phyloP scores from a whole-genome alignment of 2,113 vertebrate species.

The Mus spicilegus region DNA sequence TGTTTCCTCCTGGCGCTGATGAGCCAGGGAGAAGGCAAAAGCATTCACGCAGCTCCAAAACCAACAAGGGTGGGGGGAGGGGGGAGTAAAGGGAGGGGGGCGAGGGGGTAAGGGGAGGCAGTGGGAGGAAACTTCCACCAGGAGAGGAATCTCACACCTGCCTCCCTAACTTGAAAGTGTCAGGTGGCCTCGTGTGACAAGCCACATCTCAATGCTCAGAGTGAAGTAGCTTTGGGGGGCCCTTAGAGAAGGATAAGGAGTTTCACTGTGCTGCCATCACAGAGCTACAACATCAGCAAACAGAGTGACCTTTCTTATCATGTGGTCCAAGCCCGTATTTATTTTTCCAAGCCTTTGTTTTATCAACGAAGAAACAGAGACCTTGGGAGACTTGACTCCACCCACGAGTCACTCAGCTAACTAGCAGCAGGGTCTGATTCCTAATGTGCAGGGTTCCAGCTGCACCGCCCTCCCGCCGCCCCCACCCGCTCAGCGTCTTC shows the following conservation, averaged over 20 bases:
- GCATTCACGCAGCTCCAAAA: not conserved
- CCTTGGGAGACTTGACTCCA: constrained; percentile 40
- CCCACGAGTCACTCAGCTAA: constrained; percentile 57
- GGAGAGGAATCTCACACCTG: not conserved
- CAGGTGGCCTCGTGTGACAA: not conserved
- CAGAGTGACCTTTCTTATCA: constrained; percentile 50
- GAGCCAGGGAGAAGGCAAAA: not conserved
- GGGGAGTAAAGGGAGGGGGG: too few species aligned
- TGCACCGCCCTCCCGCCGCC: too few species aligned
- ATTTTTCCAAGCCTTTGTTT: constrained; percentile 70
- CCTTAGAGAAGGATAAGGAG: not conserved
- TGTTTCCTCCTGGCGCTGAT: constrained; percentile 58
- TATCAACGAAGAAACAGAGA: constrained; percentile 53
- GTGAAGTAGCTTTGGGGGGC: not conserved
- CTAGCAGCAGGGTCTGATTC: constrained; percentile 9
- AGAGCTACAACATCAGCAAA: not conserved
- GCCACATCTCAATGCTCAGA: not conserved
- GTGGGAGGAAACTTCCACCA: not conserved
- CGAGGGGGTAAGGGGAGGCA: fast-evolving
- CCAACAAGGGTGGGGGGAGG: not conserved
- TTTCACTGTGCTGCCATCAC: not conserved
- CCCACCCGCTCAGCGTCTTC: not conserved
- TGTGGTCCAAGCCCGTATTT: constrained; percentile 19
- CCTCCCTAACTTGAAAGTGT: not conserved
- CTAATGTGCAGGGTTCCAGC: too few species aligned